Base-by-base conservation (phyloP, 2,888 invertebrate genomes). In the Plagodis pulveraria region DNA sequence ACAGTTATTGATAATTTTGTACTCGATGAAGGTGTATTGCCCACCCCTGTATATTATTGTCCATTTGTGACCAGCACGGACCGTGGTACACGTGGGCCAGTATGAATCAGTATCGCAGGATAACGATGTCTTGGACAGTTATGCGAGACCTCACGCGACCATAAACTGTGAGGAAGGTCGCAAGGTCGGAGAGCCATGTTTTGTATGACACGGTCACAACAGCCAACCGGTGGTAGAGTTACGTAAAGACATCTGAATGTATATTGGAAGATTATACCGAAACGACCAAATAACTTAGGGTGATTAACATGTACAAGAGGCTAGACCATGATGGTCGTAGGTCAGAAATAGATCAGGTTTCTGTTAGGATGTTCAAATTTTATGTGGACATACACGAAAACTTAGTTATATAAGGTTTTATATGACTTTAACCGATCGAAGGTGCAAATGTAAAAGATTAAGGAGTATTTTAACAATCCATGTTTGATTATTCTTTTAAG, bases 161-260 rank as follows among this genome's bases (percentile, higher is more conserved):
- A 33, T 54, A 45, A 46, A 33, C 41, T 34, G 55, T 61, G 60
- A 56, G 60, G 51, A 61, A 61, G 56, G 60, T 56, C 56, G 60
- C 56, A 38, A 56, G 56, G 52, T 56, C 60, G 43, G 36, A 10
- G 40, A 50, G 38, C 47, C 43, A 47, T 35, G 46, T 40, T 50
- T 47, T 33, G 34, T 40, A 12, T 0, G 4, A 6, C 32, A 50
- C 44, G 40, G 53, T 40, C 40, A 10, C 8, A 10, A 7, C 40
- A 10, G 10, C 10, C n/a, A 8, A 6, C 6, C 8, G 7, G 36
- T 36, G 40, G 10, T 40, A 40, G 40, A 40, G 40, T 40, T 40
- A 40, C 40, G 40, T 40, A 40, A 36, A 36, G 40, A 40, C 40
- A 40, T 40, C 10, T 40, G 40, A 10, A 40, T 10, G 40, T 40